Percentiles rank a stretch among this genome's conserved stretches.
These are phyloP conservation scores for Anolis carolinensis DNA, from an alignment of 2,113 vertebrate genomes.

Conservation along the genomic window DNA sequence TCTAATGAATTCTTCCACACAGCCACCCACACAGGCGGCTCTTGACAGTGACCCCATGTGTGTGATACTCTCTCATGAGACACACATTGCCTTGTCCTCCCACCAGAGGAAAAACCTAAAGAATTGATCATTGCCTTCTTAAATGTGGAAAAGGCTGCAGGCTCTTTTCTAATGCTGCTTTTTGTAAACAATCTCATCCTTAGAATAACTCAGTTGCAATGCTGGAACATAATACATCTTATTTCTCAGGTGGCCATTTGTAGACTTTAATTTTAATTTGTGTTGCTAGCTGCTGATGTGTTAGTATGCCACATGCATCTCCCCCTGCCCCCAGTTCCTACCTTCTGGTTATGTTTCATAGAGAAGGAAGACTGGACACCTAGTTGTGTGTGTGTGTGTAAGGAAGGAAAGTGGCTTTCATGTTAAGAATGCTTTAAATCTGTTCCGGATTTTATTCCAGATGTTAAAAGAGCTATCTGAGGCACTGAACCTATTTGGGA, in stretches of 20 bases:
- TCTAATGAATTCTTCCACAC: constrained; percentile 16
- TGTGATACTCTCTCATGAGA: not conserved
- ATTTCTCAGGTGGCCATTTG: not conserved
- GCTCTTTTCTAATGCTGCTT: not conserved
- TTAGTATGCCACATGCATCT: too few species aligned
- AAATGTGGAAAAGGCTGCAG: too few species aligned
- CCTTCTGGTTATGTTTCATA: too few species aligned
- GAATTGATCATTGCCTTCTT: not conserved
- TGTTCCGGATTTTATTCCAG: too few species aligned
- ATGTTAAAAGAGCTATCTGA: too few species aligned
- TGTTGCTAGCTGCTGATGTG: not conserved
- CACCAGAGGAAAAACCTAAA: not conserved
- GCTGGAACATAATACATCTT: not conserved
- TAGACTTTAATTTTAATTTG: too few species aligned
- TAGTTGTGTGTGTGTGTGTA: too few species aligned
- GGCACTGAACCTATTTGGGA: too few species aligned
- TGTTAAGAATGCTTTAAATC: too few species aligned
- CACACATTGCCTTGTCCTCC: constrained; percentile 1
- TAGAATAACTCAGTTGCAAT: not conserved
- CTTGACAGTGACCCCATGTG: not conserved
- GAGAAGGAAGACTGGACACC: too few species aligned
- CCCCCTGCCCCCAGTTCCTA: too few species aligned
- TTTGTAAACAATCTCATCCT: not conserved
- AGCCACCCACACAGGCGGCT: not conserved
- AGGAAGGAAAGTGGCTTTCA: too few species aligned